Percentiles rank a stretch among this genome's conserved stretches.
Conservation (phyloP, 2,113 vertebrate species). For the Tragulus kanchil region DNA sequence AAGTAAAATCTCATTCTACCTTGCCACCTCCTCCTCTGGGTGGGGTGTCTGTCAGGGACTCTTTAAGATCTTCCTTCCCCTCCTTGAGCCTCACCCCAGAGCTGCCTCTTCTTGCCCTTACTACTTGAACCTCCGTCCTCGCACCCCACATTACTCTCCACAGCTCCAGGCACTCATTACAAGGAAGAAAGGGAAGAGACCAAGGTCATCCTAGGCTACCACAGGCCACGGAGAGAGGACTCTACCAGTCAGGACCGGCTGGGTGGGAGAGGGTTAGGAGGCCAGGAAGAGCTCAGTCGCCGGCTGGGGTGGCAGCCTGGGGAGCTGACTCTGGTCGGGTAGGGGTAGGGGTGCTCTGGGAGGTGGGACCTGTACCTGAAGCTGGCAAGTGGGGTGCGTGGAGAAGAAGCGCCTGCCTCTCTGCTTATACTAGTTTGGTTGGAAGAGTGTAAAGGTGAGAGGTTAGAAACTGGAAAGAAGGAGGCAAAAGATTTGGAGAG, state of each 20-base stretch:
- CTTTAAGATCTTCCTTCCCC: neutral
- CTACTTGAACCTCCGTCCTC: neutral
- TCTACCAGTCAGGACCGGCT: neutral
- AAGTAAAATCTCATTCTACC: neutral
- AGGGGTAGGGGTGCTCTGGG: neutral
- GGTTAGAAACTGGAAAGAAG: slow-evolving; percentile 2
- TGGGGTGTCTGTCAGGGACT: neutral
- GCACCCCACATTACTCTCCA: too few species aligned
- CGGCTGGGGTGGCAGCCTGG: neutral
- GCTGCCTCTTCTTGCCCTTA: neutral
- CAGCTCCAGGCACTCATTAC: neutral
- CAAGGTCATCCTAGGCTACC: neutral
- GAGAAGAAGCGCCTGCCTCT: neutral
- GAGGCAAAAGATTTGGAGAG: neutral
- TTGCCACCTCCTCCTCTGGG: neutral
- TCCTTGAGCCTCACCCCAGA: neutral
- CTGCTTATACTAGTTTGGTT: neutral
- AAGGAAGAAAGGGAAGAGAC: neutral
- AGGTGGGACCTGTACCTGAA: neutral
- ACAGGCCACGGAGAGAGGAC: neutral
- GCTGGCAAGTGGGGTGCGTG: neutral
- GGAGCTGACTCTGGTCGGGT: neutral
- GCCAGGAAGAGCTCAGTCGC: neutral
- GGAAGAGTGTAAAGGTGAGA: neutral
- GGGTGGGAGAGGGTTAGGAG: neutral